Conservation (phyloP, 2,113 vertebrate species). For the Mormyrus lacerda region DNA sequence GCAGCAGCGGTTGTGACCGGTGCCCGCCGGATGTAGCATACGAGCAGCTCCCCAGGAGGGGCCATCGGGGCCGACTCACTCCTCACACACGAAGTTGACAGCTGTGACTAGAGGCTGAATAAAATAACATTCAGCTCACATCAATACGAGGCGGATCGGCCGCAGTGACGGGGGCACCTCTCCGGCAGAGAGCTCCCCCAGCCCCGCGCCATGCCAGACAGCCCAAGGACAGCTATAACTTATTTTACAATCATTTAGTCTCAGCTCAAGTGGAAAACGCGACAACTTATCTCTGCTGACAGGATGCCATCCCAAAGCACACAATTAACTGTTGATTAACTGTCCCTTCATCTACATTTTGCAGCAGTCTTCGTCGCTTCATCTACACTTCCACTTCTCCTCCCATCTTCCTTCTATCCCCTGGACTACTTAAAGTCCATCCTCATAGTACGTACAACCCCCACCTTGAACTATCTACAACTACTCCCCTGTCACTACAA, state of each 20-base stretch:
- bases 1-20: slow-evolving; percentile 16
- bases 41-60: slow-evolving; percentile 36
- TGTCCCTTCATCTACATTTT: slow-evolving; percentile 76
- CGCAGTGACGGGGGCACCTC: slow-evolving; percentile 63
- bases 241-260: slow-evolving; percentile 99
- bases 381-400: slow-evolving; percentile 14
- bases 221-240: slow-evolving; percentile 99
- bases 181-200: slow-evolving; percentile 63
- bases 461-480: not conserved
- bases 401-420: slow-evolving; percentile 10
- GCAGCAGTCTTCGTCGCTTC: slow-evolving; percentile 21
- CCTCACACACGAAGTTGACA: slow-evolving; percentile 76
- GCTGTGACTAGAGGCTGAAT: slow-evolving; percentile 90
- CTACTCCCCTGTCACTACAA: not conserved
- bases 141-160: slow-evolving; percentile 79
- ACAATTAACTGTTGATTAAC: slow-evolving; percentile 92
- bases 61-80: slow-evolving; percentile 60
- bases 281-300: slow-evolving; percentile 99
- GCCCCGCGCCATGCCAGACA: slow-evolving; percentile 73
- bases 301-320: slow-evolving; percentile 83
- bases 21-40: slow-evolving; percentile 53
- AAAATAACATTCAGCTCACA: slow-evolving; percentile 95
- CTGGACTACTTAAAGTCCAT: not conserved
- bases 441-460: not conserved
- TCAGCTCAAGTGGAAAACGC: slow-evolving; percentile 99